Evolutionary conservation across 2,797 vertebrate species (phyloP).

Genomic region (Euthynnus affinis): DNA sequence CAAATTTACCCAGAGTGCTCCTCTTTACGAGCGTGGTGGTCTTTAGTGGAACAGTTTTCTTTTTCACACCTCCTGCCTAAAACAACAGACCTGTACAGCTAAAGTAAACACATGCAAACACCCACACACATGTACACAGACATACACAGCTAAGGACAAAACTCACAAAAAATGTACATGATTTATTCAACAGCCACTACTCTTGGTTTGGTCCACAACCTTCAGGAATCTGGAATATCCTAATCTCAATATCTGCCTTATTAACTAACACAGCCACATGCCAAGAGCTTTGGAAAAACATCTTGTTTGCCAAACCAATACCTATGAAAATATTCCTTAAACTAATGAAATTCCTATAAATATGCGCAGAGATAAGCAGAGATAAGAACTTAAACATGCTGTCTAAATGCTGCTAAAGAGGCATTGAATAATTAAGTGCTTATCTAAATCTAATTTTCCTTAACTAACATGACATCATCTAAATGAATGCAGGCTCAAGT

Average conservation of each 20-base stretch:
- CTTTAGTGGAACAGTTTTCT: conserved; percentile 59
- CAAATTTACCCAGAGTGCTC: conserved; percentile 55
- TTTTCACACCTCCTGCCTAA: conserved; percentile 74
- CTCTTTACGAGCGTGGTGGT: conserved; percentile 67
- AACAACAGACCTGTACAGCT: conserved; percentile 65
- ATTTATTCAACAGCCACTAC: conserved; percentile 30
- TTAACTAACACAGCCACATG: conserved; percentile 42
- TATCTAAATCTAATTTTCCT: conserved; percentile 42
- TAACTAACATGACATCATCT: conserved; percentile 22
- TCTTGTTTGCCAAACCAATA: conserved; percentile 53
- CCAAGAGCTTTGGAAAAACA: conserved; percentile 65
- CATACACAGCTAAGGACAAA: conserved; percentile 6
- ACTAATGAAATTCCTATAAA: conserved; percentile 42
- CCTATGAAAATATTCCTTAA: conserved; percentile 57
- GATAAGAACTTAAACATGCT: conserved; percentile 21
- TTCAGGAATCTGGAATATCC: conserved; percentile 54
- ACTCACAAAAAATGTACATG: conserved; percentile 16
- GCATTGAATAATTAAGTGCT: conserved; percentile 30
- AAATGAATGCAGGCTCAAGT: conserved; percentile 52
- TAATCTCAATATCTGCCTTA: conserved; percentile 69
- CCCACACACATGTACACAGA: conserved; percentile 23
- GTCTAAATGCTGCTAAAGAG: conserved; percentile 25
- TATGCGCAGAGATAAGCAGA: conserved; percentile 34
- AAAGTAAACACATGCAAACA: conserved; percentile 34
- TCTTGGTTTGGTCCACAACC: conserved; percentile 40